Evolutionary conservation across 2,797 vertebrate species (phyloP), one percentile per base, ranked within the genome.

Genomic region (Xiphorhynchus erythropygius): DNA sequence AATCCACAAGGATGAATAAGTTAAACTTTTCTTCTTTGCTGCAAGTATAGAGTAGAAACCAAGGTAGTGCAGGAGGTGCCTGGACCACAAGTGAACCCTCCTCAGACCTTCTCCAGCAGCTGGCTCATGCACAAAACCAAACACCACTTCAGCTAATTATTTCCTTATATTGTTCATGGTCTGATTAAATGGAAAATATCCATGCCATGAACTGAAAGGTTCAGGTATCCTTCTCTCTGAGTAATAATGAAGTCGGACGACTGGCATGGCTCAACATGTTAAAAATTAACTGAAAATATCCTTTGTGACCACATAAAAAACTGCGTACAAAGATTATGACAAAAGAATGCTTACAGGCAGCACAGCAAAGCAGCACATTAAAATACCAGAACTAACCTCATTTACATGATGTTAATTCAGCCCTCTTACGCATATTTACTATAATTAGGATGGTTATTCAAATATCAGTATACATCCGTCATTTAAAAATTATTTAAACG

Each of bases 351-450:
- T 90, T 62, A 47, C 0, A 7, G 42, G 62, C 47, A 94, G n/a
- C 75, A 42, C 21, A 41, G 87, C 44, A 76, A 82, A 89, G 87
- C 80, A 95, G 57, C 79, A 59, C 30, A 78, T 91, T 86, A 83
- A 87, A 78, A 88, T 27, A 88, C 12, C 50, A 81, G 39, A 77
- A 94, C 64, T 50, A 93, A 91, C 80, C 57, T 90, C 6, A 0
- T 84, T 93, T 78, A 64, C 4, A 1, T 21, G 4, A 93, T 55
- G 76, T 21, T 90, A 90, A 93, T 94, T 93, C 83, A 84, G 23
- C 50, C 73, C 57, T 95, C 79, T 89, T 74, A 94, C 15, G 55
- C 75, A 39, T 71, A 91, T 78, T 90, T 84, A 93, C 88, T 82
- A 39, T 89, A 75, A 91, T 91, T 91, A 91, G 52, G 28, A 83